Base-by-base conservation (phyloP, 2,888 invertebrate genomes). In the Dinocampus coccinellae region DNA sequence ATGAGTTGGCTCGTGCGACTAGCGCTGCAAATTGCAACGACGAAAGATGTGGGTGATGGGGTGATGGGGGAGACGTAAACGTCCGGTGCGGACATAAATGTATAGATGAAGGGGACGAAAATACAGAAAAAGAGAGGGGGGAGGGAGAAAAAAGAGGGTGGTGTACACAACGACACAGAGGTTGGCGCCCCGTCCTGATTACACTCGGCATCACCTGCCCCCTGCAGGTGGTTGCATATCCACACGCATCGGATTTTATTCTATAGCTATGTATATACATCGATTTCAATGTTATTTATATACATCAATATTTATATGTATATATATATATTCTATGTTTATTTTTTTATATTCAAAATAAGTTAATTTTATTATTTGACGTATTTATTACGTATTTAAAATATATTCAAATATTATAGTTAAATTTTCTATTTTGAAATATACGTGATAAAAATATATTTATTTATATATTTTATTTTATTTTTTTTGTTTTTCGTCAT, bases 201-300 rank as follows among this genome's bases (percentile, higher is more conserved):
- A 80, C 78, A 76, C 76, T 75, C 73, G 75, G 77, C 77, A 79
- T 81, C 82, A 82, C 82, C 82, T 82, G 82, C 81, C 81, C 80
- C 75, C 80, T 78, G 81, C 82, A 81, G 82, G 82, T 81, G 82
- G 79, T 78, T 78, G 77, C 74, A 76, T 75, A 77, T 77, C 75
- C 77, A 75, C 72, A 75, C 73, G 73, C 76, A 76, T 75, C 73
- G 74, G 67, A 77, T 77, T 77, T 76, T 76, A 75, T 78, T 73
- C 75, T 74, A 42, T 16, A 34, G 6, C 16, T n/a, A 53, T 68
- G 24, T 20, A 63, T 52, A 57, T 68, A 36, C 22, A 63, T 52
- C 52, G 24, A 66, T 67, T 55, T 55, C 42, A 29, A 24, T 26
- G 47, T 57, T 55, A n/a, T 22, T 62, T 39, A 24, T 33, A 6